Evolutionary conservation across 2,888 invertebrate species (phyloP).

Genomic region (Zygaena filipendulae): DNA sequence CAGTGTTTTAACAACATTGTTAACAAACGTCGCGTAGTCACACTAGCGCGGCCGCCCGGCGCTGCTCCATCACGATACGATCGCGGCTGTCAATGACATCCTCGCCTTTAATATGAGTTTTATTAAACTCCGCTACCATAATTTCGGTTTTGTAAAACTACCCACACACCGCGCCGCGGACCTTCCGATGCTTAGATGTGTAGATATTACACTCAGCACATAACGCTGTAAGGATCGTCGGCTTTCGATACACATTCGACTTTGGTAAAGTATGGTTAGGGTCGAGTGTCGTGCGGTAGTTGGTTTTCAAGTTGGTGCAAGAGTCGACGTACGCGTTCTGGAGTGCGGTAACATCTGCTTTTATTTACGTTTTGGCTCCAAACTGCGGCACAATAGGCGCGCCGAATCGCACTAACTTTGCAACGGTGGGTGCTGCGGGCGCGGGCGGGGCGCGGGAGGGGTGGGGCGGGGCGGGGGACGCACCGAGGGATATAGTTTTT

Average conservation of each 20-base stretch:
- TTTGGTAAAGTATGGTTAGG: constrained; percentile 11
- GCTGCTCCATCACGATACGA: constrained; percentile 26
- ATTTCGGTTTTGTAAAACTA: constrained; percentile 62
- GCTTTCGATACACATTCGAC: constrained; percentile 15
- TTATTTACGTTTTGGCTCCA: constrained; percentile 66
- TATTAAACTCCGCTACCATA: constrained; percentile 51
- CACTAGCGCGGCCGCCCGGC: neutral
- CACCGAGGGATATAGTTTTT: too few species aligned
- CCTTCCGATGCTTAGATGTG: constrained; percentile 30
- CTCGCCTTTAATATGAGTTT: constrained; percentile 53
- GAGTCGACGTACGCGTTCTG: too few species aligned
- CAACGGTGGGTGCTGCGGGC: constrained; percentile 32
- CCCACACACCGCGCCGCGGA: constrained; percentile 42
- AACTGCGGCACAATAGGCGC: constrained; percentile 56
- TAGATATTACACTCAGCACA: too few species aligned
- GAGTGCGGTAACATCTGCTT: constrained; percentile 64
- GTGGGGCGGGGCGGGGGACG: constrained; percentile 21
- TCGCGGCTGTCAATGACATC: constrained; percentile 47
- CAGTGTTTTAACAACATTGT: too few species aligned
- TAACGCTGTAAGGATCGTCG: too few species aligned
- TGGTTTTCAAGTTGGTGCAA: constrained; percentile 20
- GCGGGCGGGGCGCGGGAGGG: constrained; percentile 22
- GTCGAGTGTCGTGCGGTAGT: constrained; percentile 23
- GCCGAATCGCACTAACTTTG: constrained; percentile 44
- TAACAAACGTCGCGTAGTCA: neutral